Base-by-base conservation (phyloP, 2,888 invertebrate genomes). In the Pecten maximus region DNA sequence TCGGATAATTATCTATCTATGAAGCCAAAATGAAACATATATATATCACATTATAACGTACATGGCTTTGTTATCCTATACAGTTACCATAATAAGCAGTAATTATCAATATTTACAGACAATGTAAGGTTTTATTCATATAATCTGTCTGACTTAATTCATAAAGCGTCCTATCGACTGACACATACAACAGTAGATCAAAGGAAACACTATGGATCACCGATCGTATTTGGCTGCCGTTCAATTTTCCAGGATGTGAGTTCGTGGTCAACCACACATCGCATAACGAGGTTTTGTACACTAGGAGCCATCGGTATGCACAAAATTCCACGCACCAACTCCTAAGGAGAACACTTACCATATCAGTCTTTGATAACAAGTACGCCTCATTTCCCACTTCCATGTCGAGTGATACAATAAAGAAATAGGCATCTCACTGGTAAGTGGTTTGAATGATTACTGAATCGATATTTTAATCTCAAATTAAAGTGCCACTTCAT, bases 71-170 rank as follows among this genome's bases (percentile, higher is more conserved):
- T 28, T 74, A 10, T 28, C 35, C 0, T 74, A 28, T 74, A 10
- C 35, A 28, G 74, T 35, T 74, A 28, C 74, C 10, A 74, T 15
- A 35, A 2, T 74, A 74, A 74, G 74, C 35, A 74, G 74, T 28
- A 35, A 28, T 35, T 74, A 74, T 74, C 74, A 74, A 74, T 74
- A 74, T 74, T 74, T 74, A 35, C 74, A 74, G 74, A 74, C 74
- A 74, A 74, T 35, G 23, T 10, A 28, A 12, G 28, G 10, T 35
- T 35, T 74, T 74, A 74, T 35, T 35, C 74, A 35, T 74, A 74
- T 74, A 35, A 74, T 74, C 35, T 35, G 35, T 74, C 74, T 74
- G 74, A 10, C 35, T 74, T 74, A 28, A 35, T 74, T 28, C 74
- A 8, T 19, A 28, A 8, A 74, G 74, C 6, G 28, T 74, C 74